Evolutionary conservation across 1,140 invertebrate species (phyloP), one percentile per base, ranked within the genome.

Genomic region (Diuraphis noxia): DNA sequence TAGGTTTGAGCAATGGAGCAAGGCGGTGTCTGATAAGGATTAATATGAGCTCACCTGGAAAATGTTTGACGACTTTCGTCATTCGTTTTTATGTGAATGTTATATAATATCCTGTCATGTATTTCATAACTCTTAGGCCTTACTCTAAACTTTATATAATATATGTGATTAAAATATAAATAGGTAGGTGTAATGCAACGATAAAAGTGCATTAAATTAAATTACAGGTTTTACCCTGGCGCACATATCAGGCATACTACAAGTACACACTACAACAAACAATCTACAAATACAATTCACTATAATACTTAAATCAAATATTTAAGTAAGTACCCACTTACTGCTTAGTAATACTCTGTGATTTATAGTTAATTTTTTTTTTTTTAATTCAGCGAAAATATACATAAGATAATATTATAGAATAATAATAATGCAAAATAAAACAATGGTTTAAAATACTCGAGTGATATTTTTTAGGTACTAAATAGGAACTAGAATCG

Each of bases 11-110:
- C 38, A 82, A 40, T 81, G 41, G 21, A n/a, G 40, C 23, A 30
- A 82, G 25, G 40, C 13, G 81, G 81, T 82, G 81, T 82, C 40
- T 82, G 81, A 82, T 82, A 82, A 82, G 30, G 40, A 82, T 82
- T 82, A 82, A 82, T 9, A 82, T 25, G 36, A 82, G 21, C 23
- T 38, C 9, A 82, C 38, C 36, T 82, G 9, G 38, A 82, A n/a
- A n/a, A 72, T 72, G 4, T 63, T 63, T 63, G 38, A 82, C 38
- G 40, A 82, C 38, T 41, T 82, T 82, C 81, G 40, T n/a, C 40
- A 82, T 82, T 82, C 10, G 13, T 82, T 82, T 82, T 82, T 82
- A 82, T 82, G 40, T 10, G 36, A 43, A 82, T 41, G 38, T 41
- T 82, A 41, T 41, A 4, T 49, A 49, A 4, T 49, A 49, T 19